phyloP scores from a whole-genome alignment of 2,113 vertebrate genomes.

The Otolemur garnettii region DNA sequence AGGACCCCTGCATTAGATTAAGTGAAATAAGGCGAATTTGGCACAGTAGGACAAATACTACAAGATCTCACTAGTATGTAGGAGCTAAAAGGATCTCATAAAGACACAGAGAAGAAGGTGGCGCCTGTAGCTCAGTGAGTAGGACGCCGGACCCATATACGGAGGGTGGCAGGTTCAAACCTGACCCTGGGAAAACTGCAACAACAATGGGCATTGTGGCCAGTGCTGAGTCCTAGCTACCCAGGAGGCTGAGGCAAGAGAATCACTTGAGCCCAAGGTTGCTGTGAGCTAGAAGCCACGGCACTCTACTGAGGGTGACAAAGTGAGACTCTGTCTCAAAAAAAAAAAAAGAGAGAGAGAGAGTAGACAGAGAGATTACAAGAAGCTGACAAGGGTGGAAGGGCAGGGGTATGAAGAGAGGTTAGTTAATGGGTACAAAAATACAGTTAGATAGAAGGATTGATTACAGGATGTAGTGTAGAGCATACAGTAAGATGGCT shows the following conservation, averaged over 20 bases:
- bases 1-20: background rate
- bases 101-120: background rate
- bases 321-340: too few species aligned
- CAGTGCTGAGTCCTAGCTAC: too few species aligned
- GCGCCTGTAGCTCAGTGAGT: too few species aligned
- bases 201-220: too few species aligned
- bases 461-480: background rate
- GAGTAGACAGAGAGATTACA: background rate
- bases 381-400: background rate
- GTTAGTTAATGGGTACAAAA: background rate
- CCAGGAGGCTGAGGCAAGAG: too few species aligned
- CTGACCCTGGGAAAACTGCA: too few species aligned
- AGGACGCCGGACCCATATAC: too few species aligned
- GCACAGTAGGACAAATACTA: background rate
- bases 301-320: too few species aligned
- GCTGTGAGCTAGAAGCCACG: too few species aligned
- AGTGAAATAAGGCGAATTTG: background rate
- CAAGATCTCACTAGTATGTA: background rate
- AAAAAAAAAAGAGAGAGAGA: background rate
- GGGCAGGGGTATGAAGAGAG: background rate
- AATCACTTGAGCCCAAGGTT: too few species aligned
- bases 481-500: background rate
- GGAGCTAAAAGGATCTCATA: background rate
- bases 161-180: too few species aligned
- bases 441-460: background rate